Percentiles rank a stretch among this genome's conserved stretches.
Conservation (phyloP, 2,113 vertebrate genomes). For the Vanacampus margaritifer region DNA sequence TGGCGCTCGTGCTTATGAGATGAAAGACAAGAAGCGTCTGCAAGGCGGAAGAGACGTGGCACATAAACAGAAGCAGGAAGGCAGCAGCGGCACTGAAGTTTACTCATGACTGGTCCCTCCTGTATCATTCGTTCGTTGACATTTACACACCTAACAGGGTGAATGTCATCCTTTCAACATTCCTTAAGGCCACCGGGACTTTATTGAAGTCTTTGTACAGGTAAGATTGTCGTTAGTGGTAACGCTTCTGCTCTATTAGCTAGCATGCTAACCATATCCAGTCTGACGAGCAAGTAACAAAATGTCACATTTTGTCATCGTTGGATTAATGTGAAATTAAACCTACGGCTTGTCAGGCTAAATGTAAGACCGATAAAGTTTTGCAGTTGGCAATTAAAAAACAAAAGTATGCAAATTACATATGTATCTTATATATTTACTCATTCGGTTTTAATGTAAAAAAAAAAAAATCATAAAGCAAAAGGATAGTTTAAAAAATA, state of each 20-base stretch:
- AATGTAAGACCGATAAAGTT: too few species aligned
- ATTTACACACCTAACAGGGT: slow-evolving; percentile 3
- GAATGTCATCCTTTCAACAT: slow-evolving; percentile 40
- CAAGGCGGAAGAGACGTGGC: slow-evolving; percentile 70
- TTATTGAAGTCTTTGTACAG: slow-evolving; percentile 42
- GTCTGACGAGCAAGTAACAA: not conserved
- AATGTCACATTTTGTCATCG: not conserved
- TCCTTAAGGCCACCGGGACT: slow-evolving; percentile 21
- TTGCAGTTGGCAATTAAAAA: too few species aligned
- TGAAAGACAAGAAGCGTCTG: slow-evolving; percentile 17
- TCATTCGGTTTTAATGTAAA: too few species aligned
- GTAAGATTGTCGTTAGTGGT: slow-evolving; percentile 14
- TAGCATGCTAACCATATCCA: slow-evolving; percentile 15
- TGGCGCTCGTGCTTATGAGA: not conserved
- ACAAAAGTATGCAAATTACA: too few species aligned
- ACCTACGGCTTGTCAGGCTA: too few species aligned
- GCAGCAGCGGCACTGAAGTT: slow-evolving; percentile 16
- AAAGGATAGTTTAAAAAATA: too few species aligned
- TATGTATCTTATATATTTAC: too few species aligned
- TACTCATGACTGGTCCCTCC: slow-evolving; percentile 36
- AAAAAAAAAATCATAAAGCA: too few species aligned
- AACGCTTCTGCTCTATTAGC: slow-evolving; percentile 11
- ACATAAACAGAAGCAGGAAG: slow-evolving; percentile 62
- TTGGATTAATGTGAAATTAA: not conserved
- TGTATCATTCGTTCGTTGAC: not conserved